Evolutionary conservation across 1,140 invertebrate genomes (phyloP).

Genomic region (Mycetomoellerius zeteki): DNA sequence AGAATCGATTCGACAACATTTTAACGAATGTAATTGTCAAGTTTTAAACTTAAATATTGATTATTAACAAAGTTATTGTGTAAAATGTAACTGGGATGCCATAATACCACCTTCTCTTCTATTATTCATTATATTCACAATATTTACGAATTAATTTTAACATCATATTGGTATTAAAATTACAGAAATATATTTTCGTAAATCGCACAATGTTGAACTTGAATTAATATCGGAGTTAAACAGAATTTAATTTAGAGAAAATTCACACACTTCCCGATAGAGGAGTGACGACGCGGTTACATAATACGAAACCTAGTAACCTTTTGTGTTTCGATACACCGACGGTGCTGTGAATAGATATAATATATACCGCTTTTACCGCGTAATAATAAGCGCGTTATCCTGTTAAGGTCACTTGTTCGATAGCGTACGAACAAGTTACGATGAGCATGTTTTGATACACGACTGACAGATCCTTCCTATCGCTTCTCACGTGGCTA

Average conservation of each 20-base stretch:
- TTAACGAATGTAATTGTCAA: no score
- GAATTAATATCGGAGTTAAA: background rate
- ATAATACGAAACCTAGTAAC: conserved; percentile 84
- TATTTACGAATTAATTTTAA: background rate
- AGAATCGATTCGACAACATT: no score
- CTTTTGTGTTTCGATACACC: conserved; percentile 81
- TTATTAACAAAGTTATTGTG: no score
- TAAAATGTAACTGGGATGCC: no score
- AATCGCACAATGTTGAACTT: background rate
- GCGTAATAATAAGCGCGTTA: conserved; percentile 79
- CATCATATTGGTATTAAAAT: background rate
- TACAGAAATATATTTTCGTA: background rate
- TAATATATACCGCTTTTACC: conserved; percentile 76
- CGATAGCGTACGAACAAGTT: conserved; percentile 81
- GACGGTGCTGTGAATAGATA: conserved; percentile 70
- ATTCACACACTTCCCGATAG: conserved; percentile 69
- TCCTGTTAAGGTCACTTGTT: conserved; percentile 83
- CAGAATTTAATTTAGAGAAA: conserved; percentile 13
- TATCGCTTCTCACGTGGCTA: background rate
- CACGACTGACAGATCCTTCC: conserved; percentile 76
- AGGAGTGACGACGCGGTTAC: conserved; percentile 74
- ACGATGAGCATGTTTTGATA: conserved; percentile 75
- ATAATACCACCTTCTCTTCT: no score
- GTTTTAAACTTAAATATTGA: no score
- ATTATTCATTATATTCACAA: background rate